Evolutionary conservation across 2,113 vertebrate genomes (phyloP), one percentile per base, ranked within the genome.

Genomic region (Rallus limicola): DNA sequence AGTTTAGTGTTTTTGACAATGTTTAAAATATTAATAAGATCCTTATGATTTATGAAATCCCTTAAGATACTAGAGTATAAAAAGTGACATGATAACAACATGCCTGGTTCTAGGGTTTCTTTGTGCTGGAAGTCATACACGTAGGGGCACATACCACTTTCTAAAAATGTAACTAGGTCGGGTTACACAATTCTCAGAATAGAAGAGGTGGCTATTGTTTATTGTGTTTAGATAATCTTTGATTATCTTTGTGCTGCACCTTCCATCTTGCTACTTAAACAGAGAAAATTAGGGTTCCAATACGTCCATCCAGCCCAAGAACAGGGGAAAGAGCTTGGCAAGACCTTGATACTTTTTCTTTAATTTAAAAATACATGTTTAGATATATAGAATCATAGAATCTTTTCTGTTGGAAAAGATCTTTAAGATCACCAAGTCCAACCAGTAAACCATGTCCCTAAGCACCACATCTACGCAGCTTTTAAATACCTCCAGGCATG

Each of bases 21-120:
- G 60, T 62, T 92, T 82, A 87, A 77, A 92, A 78, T 67, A 83
- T 50, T 65, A 83, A 38, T 63, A 67, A 77, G 59, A 77, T 46
- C 46, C 58, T 87, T 69, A 53, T 58, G 80, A 91, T 94, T 92
- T 83, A 93, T 78, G 81, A 80, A 88, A 79, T 85, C 74, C 59
- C 38, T 71, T 83, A 63, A 80, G 38, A 83, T 68, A 79, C 21
- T 58, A 42, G 58, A 93, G 60, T 71, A 65, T 80, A 77, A 69
- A 86, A 92, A 88, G 59, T 48, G 88, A 92, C 90, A 86, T 81
- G 92, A 76, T 64, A 96, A 74, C 74, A 96, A 88, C 82, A 38
- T 36, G 88, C 38, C 62, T 90, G 40, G 40, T 88, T 93, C 82
- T 86, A 83, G 58, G 34, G 56, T 65, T 93, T 93, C 87, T 95